Evolutionary conservation across 2,888 invertebrate species (phyloP).

Genomic region (Nomada lathburiana): DNA sequence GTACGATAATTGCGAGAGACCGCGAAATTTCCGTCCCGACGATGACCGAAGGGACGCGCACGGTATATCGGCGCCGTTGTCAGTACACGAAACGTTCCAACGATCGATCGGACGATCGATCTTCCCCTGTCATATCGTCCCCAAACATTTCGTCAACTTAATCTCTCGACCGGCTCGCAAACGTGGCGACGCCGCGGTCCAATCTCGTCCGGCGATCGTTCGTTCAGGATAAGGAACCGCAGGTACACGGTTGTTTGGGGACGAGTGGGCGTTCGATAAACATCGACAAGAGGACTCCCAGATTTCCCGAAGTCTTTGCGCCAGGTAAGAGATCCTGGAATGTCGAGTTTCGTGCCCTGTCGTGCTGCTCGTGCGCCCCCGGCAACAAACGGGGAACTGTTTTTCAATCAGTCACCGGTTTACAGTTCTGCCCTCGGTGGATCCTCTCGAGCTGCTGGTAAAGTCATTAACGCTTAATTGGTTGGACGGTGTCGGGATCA

Average conservation of each 20-base stretch:
- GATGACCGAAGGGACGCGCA: not conserved
- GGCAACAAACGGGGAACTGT: slow-evolving; percentile 24
- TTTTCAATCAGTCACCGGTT: slow-evolving; percentile 1
- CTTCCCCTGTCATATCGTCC: slow-evolving; percentile 13
- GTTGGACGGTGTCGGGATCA: not conserved
- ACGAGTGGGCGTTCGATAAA: slow-evolving; percentile 60
- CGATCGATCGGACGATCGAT: not conserved
- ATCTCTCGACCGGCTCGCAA: slow-evolving; percentile 32
- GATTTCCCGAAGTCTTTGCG: slow-evolving; percentile 40
- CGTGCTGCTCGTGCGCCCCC: not conserved
- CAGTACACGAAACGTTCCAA: not conserved
- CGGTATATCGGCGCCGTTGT: too few species aligned
- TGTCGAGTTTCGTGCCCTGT: slow-evolving; percentile 29
- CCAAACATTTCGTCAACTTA: slow-evolving; percentile 40
- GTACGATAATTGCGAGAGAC: not conserved
- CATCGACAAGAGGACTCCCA: slow-evolving; percentile 64
- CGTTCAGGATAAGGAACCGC: slow-evolving; percentile 50
- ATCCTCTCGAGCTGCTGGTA: not conserved
- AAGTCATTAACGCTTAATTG: slow-evolving; percentile 13
- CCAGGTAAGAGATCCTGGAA: slow-evolving; percentile 24
- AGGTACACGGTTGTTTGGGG: slow-evolving; percentile 47
- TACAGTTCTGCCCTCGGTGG: not conserved
- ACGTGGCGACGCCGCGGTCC: slow-evolving; percentile 5
- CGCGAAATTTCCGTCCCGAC: slow-evolving; percentile 11
- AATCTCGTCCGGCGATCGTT: slow-evolving; percentile 63